A percentile compares a stretch with the other conserved stretches of the same genome.
These are phyloP conservation scores for Dendronephthya gigantea DNA, from an alignment of 64 coral and sea anemone species.

Conservation along the genomic window DNA sequence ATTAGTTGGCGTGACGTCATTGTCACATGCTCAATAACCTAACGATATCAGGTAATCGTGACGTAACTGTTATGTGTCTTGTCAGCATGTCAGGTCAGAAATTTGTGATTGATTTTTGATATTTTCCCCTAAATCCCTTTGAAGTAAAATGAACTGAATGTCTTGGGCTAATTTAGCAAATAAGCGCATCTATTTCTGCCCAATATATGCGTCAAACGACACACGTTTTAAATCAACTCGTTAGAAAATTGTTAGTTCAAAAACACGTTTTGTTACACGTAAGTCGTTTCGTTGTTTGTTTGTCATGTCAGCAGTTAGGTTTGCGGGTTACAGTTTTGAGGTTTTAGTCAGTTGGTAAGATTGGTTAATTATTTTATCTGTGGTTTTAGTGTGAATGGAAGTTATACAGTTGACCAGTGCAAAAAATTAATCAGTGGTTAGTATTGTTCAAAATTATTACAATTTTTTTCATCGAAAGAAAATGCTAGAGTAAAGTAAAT, in stretches of 20 bases:
- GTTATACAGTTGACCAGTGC: no score
- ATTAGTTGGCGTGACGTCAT: background rate
- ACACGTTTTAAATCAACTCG: background rate
- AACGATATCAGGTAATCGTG: background rate
- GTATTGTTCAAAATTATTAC: no score
- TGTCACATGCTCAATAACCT: background rate
- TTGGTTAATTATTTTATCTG: background rate
- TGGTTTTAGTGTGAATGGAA: background rate
- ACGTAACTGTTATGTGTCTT: background rate
- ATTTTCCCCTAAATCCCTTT: background rate
- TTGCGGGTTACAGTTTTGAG: background rate
- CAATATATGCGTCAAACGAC: background rate
- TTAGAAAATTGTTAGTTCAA: background rate
- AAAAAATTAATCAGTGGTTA: no score
- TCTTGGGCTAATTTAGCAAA: constrained; percentile 10
- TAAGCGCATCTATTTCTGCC: constrained; percentile 1
- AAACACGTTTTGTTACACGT: background rate
- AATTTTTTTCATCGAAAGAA: no score
- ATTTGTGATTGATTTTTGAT: background rate
- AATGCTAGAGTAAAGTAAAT: no score
- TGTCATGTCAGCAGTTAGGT: background rate
- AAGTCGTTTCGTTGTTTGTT: background rate
- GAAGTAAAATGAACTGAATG: background rate
- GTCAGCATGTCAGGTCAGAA: background rate
- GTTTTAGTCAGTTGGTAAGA: background rate